A percentile compares a stretch with the other conserved stretches of the same genome.
Evolutionary conservation across 2,113 vertebrate species (phyloP).

Genomic region (Dromaius novaehollandiae): DNA sequence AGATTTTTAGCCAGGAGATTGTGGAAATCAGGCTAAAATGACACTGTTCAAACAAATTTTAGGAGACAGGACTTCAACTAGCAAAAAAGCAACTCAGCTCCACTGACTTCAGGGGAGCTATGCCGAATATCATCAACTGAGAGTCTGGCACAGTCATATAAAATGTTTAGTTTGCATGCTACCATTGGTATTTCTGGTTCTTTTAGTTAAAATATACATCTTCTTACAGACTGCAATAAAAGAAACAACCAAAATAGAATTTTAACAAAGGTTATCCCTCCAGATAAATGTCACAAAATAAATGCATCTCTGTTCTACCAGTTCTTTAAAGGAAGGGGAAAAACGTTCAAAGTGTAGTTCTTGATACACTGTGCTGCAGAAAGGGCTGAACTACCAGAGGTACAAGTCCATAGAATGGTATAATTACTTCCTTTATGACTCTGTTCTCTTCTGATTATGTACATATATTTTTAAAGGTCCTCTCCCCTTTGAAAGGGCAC

Average conservation of each 20-base stretch:
- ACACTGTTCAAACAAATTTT: background rate
- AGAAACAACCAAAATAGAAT: background rate
- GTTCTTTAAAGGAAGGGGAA: background rate
- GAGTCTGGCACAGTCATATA: background rate
- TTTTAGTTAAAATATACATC: background rate
- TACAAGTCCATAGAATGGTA: conserved; percentile 16
- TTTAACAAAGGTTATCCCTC: conserved; percentile 1
- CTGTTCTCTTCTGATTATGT: conserved; percentile 53
- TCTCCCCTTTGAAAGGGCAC: conserved; percentile 23
- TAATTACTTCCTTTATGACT: conserved; percentile 68
- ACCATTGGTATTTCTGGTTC: background rate
- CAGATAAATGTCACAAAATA: background rate
- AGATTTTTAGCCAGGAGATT: background rate
- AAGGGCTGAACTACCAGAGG: conserved; percentile 39
- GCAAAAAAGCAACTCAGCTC: background rate
- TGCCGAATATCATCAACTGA: background rate
- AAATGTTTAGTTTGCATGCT: background rate
- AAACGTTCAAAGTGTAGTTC: background rate
- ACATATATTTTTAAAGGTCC: conserved; percentile 54
- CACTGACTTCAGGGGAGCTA: background rate
- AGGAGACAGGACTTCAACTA: background rate
- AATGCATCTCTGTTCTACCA: background rate
- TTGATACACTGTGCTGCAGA: background rate
- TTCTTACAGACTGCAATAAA: conserved; percentile 12
- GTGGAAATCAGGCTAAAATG: background rate